A percentile compares a stretch with the other conserved stretches of the same genome.
These are phyloP conservation scores for Temnothorax rugatulus DNA, from an alignment of 2,888 invertebrate species.

Conservation along the genomic window DNA sequence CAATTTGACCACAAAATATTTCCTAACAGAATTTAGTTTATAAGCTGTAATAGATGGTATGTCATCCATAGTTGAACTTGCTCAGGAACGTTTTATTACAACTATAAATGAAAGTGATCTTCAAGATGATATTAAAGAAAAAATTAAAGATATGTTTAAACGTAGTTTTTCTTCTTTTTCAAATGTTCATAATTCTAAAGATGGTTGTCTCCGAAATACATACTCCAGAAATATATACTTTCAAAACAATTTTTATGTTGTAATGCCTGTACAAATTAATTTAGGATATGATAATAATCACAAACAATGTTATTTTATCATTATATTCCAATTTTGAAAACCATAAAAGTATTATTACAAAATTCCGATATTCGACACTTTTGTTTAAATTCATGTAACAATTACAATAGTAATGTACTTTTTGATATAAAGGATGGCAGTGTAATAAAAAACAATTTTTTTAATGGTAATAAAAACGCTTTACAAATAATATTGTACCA, in stretches of 20 bases:
- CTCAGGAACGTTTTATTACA: constrained; percentile 17
- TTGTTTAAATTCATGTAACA: constrained; percentile 20
- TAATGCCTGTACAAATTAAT: constrained; percentile 16
- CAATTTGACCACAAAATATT: constrained; percentile 40
- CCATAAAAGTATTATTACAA: not conserved
- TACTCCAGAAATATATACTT: constrained; percentile 19
- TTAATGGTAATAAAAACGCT: constrained; percentile 10
- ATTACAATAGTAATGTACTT: not conserved
- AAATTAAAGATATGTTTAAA: constrained; percentile 22
- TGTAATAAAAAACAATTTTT: constrained; percentile 20
- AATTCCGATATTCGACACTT: constrained; percentile 10
- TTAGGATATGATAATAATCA: constrained; percentile 3
- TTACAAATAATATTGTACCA: constrained; percentile 75
- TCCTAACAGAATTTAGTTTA: constrained; percentile 28
- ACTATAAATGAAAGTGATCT: constrained; percentile 26
- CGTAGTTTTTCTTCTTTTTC: not conserved
- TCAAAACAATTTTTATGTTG: not conserved
- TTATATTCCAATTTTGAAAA: constrained; percentile 18
- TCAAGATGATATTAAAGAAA: constrained; percentile 15
- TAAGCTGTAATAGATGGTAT: constrained; percentile 31
- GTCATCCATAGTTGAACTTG: constrained; percentile 20
- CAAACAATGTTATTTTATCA: constrained; percentile 2
- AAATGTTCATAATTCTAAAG: not conserved
- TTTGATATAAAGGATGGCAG: constrained; percentile 7
- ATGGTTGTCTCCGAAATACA: constrained; percentile 11